phyloP scores from a whole-genome alignment of 2,113 vertebrate genomes.

The Penelope pileata region DNA sequence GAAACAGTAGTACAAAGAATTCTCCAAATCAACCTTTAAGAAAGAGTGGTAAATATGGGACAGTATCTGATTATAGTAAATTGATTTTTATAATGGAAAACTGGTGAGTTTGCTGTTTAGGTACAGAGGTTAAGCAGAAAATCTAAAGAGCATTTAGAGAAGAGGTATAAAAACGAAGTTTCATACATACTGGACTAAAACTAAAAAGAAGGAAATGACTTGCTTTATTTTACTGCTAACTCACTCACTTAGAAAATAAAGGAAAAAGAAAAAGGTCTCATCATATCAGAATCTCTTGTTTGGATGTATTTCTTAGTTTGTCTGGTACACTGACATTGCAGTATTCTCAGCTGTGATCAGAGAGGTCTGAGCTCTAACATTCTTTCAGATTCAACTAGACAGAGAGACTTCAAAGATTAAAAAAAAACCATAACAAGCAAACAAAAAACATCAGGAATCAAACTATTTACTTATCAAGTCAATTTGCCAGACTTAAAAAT shows the following conservation, averaged over 20 bases:
- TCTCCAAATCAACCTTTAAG: not conserved
- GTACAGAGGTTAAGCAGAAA: not conserved
- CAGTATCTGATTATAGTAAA: not conserved
- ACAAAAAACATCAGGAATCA: not conserved
- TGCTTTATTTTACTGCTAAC: not conserved
- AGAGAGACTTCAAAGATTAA: no score
- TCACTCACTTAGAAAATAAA: not conserved
- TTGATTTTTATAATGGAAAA: not conserved
- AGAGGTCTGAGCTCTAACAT: not conserved
- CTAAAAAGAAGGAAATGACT: not conserved
- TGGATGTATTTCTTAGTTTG: not conserved
- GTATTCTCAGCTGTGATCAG: accelerated
- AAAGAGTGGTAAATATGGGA: not conserved
- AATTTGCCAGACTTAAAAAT: not conserved
- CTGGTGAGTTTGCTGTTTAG: not conserved
- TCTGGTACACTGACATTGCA: accelerated
- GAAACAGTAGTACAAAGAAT: not conserved
- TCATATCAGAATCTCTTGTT: not conserved
- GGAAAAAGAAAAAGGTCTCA: not conserved
- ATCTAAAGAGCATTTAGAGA: not conserved
- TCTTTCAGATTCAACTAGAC: not conserved
- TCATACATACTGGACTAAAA: accelerated
- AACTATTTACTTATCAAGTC: not conserved
- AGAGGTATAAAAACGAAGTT: not conserved
- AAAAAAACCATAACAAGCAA: not conserved